A percentile compares a stretch with the other conserved stretches of the same genome.
phyloP scores from a whole-genome alignment of 2,888 invertebrate genomes.

The Pharmacophagus antenor region DNA sequence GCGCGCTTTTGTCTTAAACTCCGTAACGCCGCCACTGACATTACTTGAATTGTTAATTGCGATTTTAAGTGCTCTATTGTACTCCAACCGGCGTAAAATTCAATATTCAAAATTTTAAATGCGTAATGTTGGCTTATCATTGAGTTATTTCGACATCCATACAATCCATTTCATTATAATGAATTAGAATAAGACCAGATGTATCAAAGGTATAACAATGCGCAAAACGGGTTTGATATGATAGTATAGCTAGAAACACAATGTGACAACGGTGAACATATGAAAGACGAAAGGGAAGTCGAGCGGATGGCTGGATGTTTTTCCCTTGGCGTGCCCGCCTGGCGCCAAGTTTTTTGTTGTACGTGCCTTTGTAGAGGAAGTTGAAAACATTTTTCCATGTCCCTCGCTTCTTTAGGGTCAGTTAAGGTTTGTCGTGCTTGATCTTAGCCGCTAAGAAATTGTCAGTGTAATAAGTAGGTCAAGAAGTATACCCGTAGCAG shows the following conservation, averaged over 20 bases:
- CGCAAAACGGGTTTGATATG: slow-evolving; percentile 11
- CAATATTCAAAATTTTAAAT: background rate
- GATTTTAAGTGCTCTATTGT: slow-evolving; percentile 11
- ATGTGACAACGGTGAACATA: slow-evolving; percentile 18
- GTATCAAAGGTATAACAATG: background rate
- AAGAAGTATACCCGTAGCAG: slow-evolving; percentile 4
- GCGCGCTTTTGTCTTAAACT: slow-evolving; percentile 23
- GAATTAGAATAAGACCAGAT: background rate
- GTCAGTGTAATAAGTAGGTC: slow-evolving; percentile 23
- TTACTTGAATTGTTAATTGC: slow-evolving; percentile 21
- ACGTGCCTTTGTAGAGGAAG: slow-evolving; percentile 22
- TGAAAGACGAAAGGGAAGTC: slow-evolving; percentile 24
- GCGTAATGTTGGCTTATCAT: background rate
- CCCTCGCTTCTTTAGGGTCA: slow-evolving; percentile 19
- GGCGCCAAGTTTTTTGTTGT: slow-evolving; percentile 28
- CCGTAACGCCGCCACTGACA: slow-evolving; percentile 13
- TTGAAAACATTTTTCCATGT: slow-evolving; percentile 22
- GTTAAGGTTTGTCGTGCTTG: slow-evolving; percentile 12
- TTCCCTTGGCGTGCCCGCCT: slow-evolving; percentile 28
- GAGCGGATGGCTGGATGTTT: slow-evolving; percentile 20
- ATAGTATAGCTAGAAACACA: slow-evolving; percentile 14
- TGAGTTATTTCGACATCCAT: background rate
- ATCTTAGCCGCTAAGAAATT: slow-evolving; percentile 18
- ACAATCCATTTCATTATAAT: background rate
- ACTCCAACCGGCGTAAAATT: background rate